Base-by-base conservation (phyloP, 35 echinoderm and acorn worm genomes). In the Strongylocentrotus purpuratus region DNA sequence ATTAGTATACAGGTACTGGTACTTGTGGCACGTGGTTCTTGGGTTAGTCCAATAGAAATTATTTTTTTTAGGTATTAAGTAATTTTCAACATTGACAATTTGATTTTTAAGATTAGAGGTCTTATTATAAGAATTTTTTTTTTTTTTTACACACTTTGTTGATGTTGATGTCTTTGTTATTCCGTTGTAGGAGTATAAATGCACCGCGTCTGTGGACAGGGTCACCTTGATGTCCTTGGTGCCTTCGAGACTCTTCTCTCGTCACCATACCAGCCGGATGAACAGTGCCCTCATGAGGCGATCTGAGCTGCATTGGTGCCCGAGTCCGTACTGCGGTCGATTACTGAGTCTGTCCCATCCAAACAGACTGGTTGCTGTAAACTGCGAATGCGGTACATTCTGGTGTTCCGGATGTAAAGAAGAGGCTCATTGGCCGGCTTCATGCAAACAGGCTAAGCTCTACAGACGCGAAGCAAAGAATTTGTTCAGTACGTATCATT, bases 321-420 rank as follows among this genome's bases (percentile, higher is more conserved):
- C 97, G 12, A 97, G 95, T 94, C 93, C 97, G 31, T 31, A 31
- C 2, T 99, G 98, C 94, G 95, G 96, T 58, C 96, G 96, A 46
- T 86, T 99, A 92, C 95, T 97, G 20, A 91, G 52, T 59, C 32
- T 92, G 9, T 52, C 86, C 33, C 46, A 46, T 71, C 48, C 71
- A 18, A 48, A 86, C 0, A 65, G 32, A 32, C 18, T 25, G 2
- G 87, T 94, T 91, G 94, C 95, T 35, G 59, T 99, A 31, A 92
- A 59, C 28, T 99, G 98, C 94, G 95, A 94, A 18, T 99, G 98
- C 94, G 98, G 98, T 60, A 92, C 88, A 52, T 95, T 95, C 25
- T 99, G 98, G 98, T 99, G 98, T 86, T 61, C 95, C 9, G 47
- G 46, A 18, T 99, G 97, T 95, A 99, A 97, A 86, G 97, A 97